Conservation (phyloP, 2,113 vertebrate species). For the Monarcha castaneiventris region DNA sequence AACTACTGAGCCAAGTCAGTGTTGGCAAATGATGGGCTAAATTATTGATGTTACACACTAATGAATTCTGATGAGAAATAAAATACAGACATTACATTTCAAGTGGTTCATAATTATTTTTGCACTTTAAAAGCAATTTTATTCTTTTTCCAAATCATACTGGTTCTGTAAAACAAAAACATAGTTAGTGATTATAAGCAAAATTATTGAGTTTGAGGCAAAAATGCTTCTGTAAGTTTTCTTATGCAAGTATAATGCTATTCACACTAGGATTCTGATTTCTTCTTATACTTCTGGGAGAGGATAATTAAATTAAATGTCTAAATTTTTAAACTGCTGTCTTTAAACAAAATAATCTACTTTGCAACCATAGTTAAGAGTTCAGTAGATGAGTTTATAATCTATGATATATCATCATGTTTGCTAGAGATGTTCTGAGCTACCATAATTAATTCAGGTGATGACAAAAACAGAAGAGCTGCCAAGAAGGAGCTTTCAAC, state of each 20-base stretch:
- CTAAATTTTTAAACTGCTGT: constrained; percentile 72
- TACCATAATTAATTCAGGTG: constrained; percentile 67
- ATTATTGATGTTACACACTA: constrained; percentile 93
- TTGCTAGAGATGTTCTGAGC: constrained; percentile 52
- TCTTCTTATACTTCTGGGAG: constrained; percentile 72
- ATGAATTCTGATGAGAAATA: constrained; percentile 93
- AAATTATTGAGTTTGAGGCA: constrained; percentile 78
- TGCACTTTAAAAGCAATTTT: constrained; percentile 91
- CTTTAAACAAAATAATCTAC: constrained; percentile 75
- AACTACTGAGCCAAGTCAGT: constrained; percentile 89
- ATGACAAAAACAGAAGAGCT: constrained; percentile 48
- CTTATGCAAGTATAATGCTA: constrained; percentile 67
- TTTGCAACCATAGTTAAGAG: constrained; percentile 65
- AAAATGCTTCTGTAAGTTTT: constrained; percentile 72
- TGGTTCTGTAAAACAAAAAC: constrained; percentile 83
- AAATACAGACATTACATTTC: constrained; percentile 91
- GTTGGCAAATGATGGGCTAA: constrained; percentile 90
- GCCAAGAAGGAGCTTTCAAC: constrained; percentile 52
- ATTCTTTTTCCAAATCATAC: constrained; percentile 82
- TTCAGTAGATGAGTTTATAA: constrained; percentile 66
- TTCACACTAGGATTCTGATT: constrained; percentile 73
- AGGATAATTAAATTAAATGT: constrained; percentile 81
- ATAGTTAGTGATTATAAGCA: constrained; percentile 82
- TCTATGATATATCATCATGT: constrained; percentile 61
- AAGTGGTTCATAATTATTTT: constrained; percentile 92